Conservation (phyloP, 1,140 invertebrate species). For the Drosophila albomicans region DNA sequence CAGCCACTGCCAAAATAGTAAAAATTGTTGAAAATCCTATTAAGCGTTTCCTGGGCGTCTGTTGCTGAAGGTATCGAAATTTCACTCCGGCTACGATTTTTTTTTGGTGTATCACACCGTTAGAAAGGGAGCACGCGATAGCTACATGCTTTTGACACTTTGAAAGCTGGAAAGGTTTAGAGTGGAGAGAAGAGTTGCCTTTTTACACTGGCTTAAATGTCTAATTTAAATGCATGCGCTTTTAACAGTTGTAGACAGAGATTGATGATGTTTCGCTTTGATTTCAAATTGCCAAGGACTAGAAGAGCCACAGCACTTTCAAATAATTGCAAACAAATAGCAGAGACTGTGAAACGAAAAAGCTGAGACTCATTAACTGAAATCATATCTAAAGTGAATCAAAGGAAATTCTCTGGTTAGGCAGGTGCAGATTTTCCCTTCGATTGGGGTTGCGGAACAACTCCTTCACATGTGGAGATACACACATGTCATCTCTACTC, state of each 20-base stretch:
- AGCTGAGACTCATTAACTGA: constrained; percentile 64
- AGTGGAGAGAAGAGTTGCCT: constrained; percentile 9
- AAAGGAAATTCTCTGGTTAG: constrained; percentile 3
- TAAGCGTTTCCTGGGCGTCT: constrained; percentile 74
- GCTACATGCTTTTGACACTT: constrained; percentile 63
- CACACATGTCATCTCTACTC: constrained; percentile 68
- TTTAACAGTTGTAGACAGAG: constrained; percentile 81
- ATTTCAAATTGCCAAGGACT: constrained; percentile 25
- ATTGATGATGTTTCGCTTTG: constrained; percentile 78
- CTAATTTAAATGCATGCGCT: constrained; percentile 85
- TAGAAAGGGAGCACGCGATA: not conserved
- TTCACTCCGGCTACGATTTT: constrained; percentile 6
- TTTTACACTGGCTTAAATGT: constrained; percentile 73
- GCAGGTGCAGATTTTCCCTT: constrained; percentile 72
- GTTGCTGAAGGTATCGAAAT: constrained; percentile 56
- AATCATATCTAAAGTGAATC: constrained; percentile 7
- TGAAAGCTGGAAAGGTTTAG: constrained; percentile 20
- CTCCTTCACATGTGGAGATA: constrained; percentile 65
- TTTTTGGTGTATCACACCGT: constrained; percentile 28
- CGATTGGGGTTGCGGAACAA: constrained; percentile 44
- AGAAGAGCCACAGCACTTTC: not conserved
- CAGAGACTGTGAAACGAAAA: not conserved
- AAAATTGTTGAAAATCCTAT: constrained; percentile 81
- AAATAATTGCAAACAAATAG: constrained; percentile 74
- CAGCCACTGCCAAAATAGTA: constrained; percentile 73